Conservation (phyloP, 2,888 invertebrate genomes). For the Cryptus viduatorius region DNA sequence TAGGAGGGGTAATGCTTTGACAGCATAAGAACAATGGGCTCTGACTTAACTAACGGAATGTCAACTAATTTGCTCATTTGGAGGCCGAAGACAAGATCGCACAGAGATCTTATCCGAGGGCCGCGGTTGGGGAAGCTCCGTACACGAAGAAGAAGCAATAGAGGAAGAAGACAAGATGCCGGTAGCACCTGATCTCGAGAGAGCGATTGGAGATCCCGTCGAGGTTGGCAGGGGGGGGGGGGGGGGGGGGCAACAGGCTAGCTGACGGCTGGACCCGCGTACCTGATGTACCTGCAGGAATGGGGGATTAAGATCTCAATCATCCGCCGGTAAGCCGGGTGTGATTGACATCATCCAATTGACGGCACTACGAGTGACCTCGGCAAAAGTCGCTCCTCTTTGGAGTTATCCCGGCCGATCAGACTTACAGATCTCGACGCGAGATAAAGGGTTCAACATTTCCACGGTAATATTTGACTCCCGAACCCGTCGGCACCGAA, state of each 20-base stretch:
- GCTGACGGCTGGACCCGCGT: slow-evolving; percentile 34
- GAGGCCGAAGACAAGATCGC: slow-evolving; percentile 61
- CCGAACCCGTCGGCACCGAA: slow-evolving; percentile 45
- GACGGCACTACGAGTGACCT: slow-evolving; percentile 42
- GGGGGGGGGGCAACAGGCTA: slow-evolving; percentile 36
- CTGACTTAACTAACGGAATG: slow-evolving; percentile 44
- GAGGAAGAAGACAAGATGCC: slow-evolving; percentile 69
- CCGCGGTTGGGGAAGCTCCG: slow-evolving; percentile 7
- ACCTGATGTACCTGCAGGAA: slow-evolving; percentile 73
- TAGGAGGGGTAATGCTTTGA: slow-evolving; percentile 51
- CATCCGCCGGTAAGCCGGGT: slow-evolving; percentile 67
- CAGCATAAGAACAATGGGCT: slow-evolving; percentile 63
- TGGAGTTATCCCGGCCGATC: slow-evolving; percentile 60
- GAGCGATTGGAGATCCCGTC: slow-evolving; percentile 67
- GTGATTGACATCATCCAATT: slow-evolving; percentile 72
- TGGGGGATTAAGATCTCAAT: slow-evolving; percentile 77
- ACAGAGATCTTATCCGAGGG: slow-evolving; percentile 53
- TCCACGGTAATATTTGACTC: background rate
- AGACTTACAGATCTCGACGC: slow-evolving; percentile 56
- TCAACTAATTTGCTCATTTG: slow-evolving; percentile 69
- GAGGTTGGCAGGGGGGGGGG: slow-evolving; percentile 23
- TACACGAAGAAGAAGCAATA: slow-evolving; percentile 5
- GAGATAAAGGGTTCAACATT: slow-evolving; percentile 31
- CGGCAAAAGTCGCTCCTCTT: slow-evolving; percentile 21
- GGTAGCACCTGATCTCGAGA: slow-evolving; percentile 77